These are phyloP conservation scores for Sabellastarte sp. DNA, from an alignment of 2,888 invertebrate genomes.

Conservation along the genomic window DNA sequence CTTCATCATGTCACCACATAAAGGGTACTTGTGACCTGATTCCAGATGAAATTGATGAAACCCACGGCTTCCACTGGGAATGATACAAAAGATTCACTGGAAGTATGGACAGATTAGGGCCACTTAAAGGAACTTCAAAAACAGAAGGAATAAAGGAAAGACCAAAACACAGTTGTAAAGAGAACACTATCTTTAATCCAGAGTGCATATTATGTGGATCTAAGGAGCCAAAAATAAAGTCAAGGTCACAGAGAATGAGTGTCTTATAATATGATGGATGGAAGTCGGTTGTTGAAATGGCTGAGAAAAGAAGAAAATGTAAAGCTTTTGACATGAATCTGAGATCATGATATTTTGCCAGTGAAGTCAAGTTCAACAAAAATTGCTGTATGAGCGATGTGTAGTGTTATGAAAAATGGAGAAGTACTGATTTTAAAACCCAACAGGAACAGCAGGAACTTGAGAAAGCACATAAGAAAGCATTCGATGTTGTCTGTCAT, in stretches of 20 bases:
- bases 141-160: background rate
- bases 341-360: constrained; percentile 5
- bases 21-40: background rate
- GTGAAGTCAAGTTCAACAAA: background rate
- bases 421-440: background rate
- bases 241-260: background rate
- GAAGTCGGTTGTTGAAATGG: constrained; percentile 2
- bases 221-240: background rate
- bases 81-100: background rate
- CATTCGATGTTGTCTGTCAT: background rate
- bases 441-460: background rate
- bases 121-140: background rate
- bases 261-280: constrained; percentile 3
- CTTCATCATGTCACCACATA: background rate
- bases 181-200: constrained; percentile 3
- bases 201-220: constrained; percentile 7
- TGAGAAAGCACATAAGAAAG: background rate
- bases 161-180: background rate
- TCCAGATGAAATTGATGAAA: background rate
- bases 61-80: constrained; percentile 1
- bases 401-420: background rate
- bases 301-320: constrained; percentile 1
- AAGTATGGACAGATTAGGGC: background rate
- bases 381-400: background rate
- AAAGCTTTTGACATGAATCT: constrained; percentile 1